Percentiles rank a stretch among this genome's conserved stretches.
These are phyloP conservation scores for Trematomus bernacchii DNA, from an alignment of 2,797 vertebrate genomes.

Conservation along the genomic window DNA sequence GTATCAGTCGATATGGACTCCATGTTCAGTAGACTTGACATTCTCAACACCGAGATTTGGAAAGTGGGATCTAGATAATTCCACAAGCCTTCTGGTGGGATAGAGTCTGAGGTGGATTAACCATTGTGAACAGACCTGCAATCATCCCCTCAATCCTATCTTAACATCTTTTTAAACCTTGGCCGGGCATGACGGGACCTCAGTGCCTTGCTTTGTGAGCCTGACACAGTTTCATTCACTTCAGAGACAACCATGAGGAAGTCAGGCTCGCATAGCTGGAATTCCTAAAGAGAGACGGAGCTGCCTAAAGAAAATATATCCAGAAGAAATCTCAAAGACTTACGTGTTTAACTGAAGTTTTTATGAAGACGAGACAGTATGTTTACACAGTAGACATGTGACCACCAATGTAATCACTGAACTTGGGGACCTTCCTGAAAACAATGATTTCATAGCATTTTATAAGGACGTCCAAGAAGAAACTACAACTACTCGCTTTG, in stretches of 20 bases:
- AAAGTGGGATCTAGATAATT: slow-evolving; percentile 13
- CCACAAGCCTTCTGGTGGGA: not conserved
- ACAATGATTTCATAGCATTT: not conserved
- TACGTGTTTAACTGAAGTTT: not conserved
- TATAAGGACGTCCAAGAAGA: not conserved
- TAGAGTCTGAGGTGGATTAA: slow-evolving; percentile 1
- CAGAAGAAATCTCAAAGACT: slow-evolving; percentile 28
- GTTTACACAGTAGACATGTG: not conserved
- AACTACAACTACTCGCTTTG: not conserved
- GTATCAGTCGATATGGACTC: not conserved
- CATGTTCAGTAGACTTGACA: not conserved
- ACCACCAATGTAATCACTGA: not conserved
- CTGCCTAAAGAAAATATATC: not conserved
- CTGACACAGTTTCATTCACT: slow-evolving; percentile 25
- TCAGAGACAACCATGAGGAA: slow-evolving; percentile 40
- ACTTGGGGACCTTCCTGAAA: slow-evolving; percentile 2
- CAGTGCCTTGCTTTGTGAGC: slow-evolving; percentile 29
- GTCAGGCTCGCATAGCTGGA: slow-evolving; percentile 48
- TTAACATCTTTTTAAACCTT: slow-evolving; percentile 30
- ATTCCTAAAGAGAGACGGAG: slow-evolving; percentile 43
- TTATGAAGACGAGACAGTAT: not conserved
- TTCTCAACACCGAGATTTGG: slow-evolving; percentile 3
- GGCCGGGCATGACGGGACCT: not conserved
- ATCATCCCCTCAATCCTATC: slow-evolving; percentile 12
- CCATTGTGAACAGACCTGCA: slow-evolving; percentile 4